Conservation (phyloP, 1,140 invertebrate genomes). For the Metopolophium dirhodum region DNA sequence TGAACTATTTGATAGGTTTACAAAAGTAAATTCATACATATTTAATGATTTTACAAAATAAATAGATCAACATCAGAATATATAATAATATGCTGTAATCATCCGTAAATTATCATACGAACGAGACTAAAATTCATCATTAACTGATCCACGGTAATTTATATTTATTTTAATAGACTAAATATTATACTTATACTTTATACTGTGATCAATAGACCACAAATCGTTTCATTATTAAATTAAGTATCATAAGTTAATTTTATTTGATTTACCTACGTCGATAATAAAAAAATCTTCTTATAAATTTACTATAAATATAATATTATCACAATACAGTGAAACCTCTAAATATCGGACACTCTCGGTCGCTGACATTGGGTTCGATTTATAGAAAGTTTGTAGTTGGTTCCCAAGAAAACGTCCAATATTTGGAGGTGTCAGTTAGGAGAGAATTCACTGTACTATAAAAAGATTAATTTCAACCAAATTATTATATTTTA, state of each 20-base stretch:
- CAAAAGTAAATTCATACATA: not conserved
- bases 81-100: slow-evolving; percentile 13
- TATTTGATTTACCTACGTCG: no score
- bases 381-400: no score
- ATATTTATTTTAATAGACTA: not conserved
- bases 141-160: not conserved
- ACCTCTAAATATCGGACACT: no score
- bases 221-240: not conserved
- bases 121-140: slow-evolving; percentile 46
- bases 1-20: not conserved
- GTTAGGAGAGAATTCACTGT: no score
- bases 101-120: slow-evolving; percentile 31
- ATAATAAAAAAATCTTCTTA: not conserved
- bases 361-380: no score
- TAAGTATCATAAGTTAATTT: not conserved
- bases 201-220: not conserved
- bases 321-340: not conserved
- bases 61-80: slow-evolving; percentile 43
- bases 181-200: not conserved
- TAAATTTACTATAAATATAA: not conserved
- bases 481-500: no score
- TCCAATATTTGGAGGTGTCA: no score
- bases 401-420: no score
- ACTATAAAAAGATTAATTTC: no score
- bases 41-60: not conserved